These are phyloP conservation scores for Drosophila monieri DNA, from an alignment of 2,888 invertebrate species.

Conservation along the genomic window DNA sequence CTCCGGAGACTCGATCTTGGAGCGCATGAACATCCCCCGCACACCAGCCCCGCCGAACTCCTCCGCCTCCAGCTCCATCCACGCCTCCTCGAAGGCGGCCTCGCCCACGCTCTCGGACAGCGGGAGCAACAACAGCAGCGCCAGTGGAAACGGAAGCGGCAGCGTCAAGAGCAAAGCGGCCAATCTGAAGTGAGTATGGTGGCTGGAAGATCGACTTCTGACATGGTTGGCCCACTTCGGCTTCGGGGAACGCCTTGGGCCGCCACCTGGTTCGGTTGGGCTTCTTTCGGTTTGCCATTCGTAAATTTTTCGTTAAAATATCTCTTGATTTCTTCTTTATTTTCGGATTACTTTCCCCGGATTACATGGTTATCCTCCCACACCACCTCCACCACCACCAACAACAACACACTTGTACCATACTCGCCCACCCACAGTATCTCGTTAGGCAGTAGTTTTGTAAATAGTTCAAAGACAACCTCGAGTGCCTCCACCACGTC, in stretches of 20 bases:
- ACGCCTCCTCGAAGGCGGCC: constrained; percentile 69
- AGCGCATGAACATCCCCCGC: constrained; percentile 79
- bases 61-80: constrained; percentile 45
- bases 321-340: constrained; percentile 44
- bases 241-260: too few species aligned
- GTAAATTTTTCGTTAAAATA: constrained; percentile 20
- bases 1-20: constrained; percentile 87
- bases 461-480: constrained; percentile 81
- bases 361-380: constrained; percentile 55
- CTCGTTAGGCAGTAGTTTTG: constrained; percentile 83
- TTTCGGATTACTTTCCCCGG: constrained; percentile 63
- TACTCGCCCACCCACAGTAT: constrained; percentile 73
- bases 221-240: too few species aligned
- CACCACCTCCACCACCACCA: constrained; percentile 33
- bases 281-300: constrained; percentile 26
- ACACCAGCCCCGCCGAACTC: constrained; percentile 46
- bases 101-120: constrained; percentile 82
- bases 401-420: constrained; percentile 4
- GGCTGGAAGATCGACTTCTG: too few species aligned
- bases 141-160: constrained; percentile 67
- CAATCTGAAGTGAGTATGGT: constrained; percentile 81
- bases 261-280: constrained; percentile 17
- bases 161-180: constrained; percentile 83
- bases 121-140: constrained; percentile 72
- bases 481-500: constrained; percentile 52